Conservation (phyloP, 2,888 invertebrate genomes). For the Brenthis hecate region DNA sequence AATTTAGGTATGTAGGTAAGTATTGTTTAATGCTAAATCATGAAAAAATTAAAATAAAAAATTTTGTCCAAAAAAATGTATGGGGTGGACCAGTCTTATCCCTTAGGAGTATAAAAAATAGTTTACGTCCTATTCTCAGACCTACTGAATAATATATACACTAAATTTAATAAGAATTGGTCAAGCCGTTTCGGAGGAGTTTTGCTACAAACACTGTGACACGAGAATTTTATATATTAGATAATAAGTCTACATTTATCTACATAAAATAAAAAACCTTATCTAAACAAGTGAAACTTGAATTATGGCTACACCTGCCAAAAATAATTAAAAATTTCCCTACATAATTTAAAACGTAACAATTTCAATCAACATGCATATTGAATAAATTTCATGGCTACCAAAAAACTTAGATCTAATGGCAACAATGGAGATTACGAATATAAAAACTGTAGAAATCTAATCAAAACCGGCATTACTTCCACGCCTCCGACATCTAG, state of each 20-base stretch:
- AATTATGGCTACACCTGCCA: slow-evolving; percentile 11
- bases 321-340: slow-evolving; percentile 22
- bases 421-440: slow-evolving; percentile 61
- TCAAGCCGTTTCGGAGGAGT: too few relatives aligned
- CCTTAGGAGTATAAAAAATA: too few relatives aligned
- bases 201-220: too few relatives aligned
- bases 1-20: too few relatives aligned
- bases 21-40: too few relatives aligned
- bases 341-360: slow-evolving; percentile 29
- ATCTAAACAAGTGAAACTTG: not conserved
- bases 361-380: slow-evolving; percentile 44
- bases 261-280: not conserved
- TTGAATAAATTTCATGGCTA: slow-evolving; percentile 45
- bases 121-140: too few relatives aligned
- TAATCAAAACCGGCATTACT: slow-evolving; percentile 70
- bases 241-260: not conserved
- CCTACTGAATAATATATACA: too few relatives aligned
- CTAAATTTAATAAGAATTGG: too few relatives aligned
- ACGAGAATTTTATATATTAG: too few relatives aligned
- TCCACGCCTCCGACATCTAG: slow-evolving; percentile 59
- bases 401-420: slow-evolving; percentile 45
- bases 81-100: too few relatives aligned
- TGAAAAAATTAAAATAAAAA: too few relatives aligned
- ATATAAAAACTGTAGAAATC: slow-evolving; percentile 69
- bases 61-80: too few relatives aligned